A percentile compares a stretch with the other conserved stretches of the same genome.
phyloP scores from a whole-genome alignment of 2,888 invertebrate genomes.

The Ormyrus rosae region DNA sequence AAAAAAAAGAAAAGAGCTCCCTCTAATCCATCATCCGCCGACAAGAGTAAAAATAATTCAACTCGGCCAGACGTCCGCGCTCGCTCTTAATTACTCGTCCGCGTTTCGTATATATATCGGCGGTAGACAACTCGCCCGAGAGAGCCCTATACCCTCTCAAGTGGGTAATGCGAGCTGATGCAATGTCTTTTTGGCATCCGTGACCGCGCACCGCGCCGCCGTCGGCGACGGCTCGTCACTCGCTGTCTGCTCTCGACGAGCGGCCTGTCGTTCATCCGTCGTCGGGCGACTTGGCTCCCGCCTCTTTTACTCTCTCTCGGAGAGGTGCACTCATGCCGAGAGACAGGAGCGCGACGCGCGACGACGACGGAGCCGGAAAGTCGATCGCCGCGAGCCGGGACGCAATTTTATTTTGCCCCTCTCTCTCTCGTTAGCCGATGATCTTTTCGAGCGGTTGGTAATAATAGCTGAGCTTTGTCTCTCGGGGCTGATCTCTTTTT shows the following conservation, averaged over 20 bases:
- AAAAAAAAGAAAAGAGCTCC: no score
- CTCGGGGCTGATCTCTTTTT: neutral
- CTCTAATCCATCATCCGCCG: no score
- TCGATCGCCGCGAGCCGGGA: neutral
- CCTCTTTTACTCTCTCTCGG: constrained; percentile 59
- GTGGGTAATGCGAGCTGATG: constrained; percentile 43
- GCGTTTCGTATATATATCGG: no score
- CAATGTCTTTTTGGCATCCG: constrained; percentile 65
- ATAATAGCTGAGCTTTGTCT: constrained; percentile 16
- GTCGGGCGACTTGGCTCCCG: constrained; percentile 61
- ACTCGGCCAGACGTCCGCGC: no score
- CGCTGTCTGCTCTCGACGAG: constrained; percentile 66
- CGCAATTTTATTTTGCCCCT: constrained; percentile 25
- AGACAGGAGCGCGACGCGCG: constrained; percentile 21
- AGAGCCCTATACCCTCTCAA: neutral
- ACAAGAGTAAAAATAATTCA: no score
- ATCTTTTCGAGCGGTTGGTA: neutral
- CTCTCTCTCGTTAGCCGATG: constrained; percentile 23
- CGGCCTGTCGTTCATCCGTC: constrained; percentile 70
- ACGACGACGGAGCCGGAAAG: neutral
- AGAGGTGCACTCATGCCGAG: constrained; percentile 57
- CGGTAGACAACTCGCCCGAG: neutral
- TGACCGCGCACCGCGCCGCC: constrained; percentile 67
- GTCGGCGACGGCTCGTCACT: constrained; percentile 69
- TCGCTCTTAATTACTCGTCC: no score